Conservation (phyloP, 2,113 vertebrate species). For the Ochotona curzoniae region DNA sequence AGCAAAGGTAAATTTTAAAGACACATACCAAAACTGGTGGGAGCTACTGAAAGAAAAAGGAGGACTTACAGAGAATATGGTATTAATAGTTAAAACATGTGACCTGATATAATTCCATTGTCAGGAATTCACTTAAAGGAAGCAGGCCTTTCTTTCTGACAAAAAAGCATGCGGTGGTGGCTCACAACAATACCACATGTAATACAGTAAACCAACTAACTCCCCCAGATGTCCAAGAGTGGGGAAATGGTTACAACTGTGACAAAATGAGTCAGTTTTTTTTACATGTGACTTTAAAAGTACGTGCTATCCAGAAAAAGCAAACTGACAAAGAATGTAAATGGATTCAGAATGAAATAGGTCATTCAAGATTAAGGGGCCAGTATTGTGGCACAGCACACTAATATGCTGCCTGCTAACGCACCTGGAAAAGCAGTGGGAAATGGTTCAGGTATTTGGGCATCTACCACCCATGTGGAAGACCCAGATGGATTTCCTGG, state of each 20-base stretch:
- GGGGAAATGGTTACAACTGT: background rate
- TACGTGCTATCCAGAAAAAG: background rate
- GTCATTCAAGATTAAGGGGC: background rate
- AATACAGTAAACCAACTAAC: background rate
- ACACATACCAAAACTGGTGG: background rate
- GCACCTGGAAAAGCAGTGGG: too few species aligned
- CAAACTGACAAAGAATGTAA: background rate
- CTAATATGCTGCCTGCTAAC: too few species aligned
- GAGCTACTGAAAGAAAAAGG: background rate
- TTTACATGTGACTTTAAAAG: background rate
- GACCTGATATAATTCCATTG: background rate
- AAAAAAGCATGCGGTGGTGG: conserved; percentile 1
- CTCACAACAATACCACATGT: background rate
- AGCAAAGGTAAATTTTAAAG: background rate
- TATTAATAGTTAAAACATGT: background rate
- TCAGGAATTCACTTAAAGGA: conserved; percentile 19
- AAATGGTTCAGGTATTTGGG: too few species aligned
- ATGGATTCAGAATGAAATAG: background rate
- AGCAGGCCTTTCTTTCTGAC: conserved; percentile 14
- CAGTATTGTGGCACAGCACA: too few species aligned
- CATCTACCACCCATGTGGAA: too few species aligned
- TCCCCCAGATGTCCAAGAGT: background rate
- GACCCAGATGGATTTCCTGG: too few species aligned
- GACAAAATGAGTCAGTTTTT: background rate
- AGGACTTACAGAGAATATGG: background rate